Base-by-base conservation (phyloP, 1,140 invertebrate genomes). In the Dendroctonus valens region DNA sequence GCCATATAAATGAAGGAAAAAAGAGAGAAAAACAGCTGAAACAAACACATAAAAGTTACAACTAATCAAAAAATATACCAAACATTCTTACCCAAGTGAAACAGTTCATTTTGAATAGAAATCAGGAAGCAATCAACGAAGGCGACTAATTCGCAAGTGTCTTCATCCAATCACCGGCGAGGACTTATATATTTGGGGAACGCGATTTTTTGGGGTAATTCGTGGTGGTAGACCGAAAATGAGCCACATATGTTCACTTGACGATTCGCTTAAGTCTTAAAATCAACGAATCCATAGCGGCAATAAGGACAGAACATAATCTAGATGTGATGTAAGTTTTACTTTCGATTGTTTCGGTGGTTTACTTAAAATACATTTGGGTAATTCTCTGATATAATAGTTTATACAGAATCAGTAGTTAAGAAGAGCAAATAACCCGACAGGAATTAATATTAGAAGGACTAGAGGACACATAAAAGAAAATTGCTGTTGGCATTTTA, bases 61-160 rank as follows among this genome's bases (percentile, higher is more conserved):
- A 49, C 5, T 41, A n/a, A 4, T n/a, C 40, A 48, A 26, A 11
- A 55, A 42, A 46, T 6, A 3, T 1, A 7, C 11, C 6, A 41
- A 50, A 2, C 6, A 12, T 42, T 11, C 65, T 67, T 53, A 67
- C 65, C 65, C 53, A 60, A 7, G 39, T 8, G 9, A 67, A 67
- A 59, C 51, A 55, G 42, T 61, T 60, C 65, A 67, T 67, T 59
- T 55, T 55, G 7, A 55, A 52, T 3, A 8, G 15, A 52, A 52
- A 52, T 52, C 50, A 52, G 9, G 11, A 52, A 52, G 26, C 15
- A 8, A n/a, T 52, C 15, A 12, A 8, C 2, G 50, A 4, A 52
- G 8, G 11, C 11, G 12, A 46, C 8, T 12, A 46, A 46, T 46
- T 52, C 15, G 26, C 50, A 15, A 8, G n/a, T 37, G 15, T 15